Percentiles rank a stretch among this genome's conserved stretches.
These are phyloP conservation scores for Triops longicaudatus DNA, from an alignment of 1,140 invertebrate genomes.

Conservation along the genomic window DNA sequence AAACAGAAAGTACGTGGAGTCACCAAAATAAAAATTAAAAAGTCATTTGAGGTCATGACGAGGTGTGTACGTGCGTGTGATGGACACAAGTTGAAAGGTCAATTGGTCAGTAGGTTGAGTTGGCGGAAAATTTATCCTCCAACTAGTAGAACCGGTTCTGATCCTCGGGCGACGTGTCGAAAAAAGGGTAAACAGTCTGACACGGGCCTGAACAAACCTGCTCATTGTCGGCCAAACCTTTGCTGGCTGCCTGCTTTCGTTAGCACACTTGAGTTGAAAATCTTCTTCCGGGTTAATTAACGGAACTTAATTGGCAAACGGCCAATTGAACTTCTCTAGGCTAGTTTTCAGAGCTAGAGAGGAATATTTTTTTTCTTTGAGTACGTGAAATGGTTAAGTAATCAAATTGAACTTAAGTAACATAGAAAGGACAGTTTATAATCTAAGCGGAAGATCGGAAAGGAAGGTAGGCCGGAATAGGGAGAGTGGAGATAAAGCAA, in stretches of 20 bases:
- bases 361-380: no score
- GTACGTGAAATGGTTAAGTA: no score
- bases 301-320: not conserved
- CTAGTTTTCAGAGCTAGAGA: no score
- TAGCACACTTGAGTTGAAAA: not conserved
- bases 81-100: not conserved
- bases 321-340: no score
- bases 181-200: not conserved
- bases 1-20: not conserved
- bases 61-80: no score
- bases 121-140: not conserved
- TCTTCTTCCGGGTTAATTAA: conserved; percentile 4
- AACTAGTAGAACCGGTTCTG: not conserved
- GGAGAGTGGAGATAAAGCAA: no score
- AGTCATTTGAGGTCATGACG: not conserved
- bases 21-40: not conserved
- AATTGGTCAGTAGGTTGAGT: not conserved
- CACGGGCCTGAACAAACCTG: not conserved
- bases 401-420: no score
- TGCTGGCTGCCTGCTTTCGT: no score
- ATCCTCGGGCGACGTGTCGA: not conserved
- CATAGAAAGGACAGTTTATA: no score
- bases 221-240: not conserved
- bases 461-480: no score
- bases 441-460: no score